Evolutionary conservation across 2,888 invertebrate species (phyloP), one percentile per base, ranked within the genome.

Genomic region (Cephus rjabovi): DNA sequence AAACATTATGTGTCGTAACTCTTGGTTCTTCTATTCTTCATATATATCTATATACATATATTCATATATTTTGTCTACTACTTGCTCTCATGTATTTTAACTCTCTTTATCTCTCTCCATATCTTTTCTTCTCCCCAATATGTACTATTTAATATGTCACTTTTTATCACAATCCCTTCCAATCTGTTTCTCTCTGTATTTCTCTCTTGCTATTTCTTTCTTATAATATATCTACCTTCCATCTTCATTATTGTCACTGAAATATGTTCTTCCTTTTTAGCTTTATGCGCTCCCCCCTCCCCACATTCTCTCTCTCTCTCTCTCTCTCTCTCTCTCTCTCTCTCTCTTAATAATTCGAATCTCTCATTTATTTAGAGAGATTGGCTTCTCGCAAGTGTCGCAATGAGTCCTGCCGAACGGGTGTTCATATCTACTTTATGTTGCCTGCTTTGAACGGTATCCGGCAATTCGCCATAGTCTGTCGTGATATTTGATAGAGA

Each of bases 1-100:
- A 83, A 86, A 81, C 81, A 86, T 86, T 86, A 82, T 86, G 81
- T 86, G 86, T 86, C 81, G 81, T 86, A 87, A 83, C 80, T 82
- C 77, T 87, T 83, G 76, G 79, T 77, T 81, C 75, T 56, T 56
- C 56, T 56, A 2, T 56, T 56, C 23, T 56, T 23, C 56, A 56
- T 77, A 34, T 79, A 78, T 76, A 74, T 80, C 74, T 78, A 33
- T 33, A 4, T 4, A 37, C 12, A 37, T 77, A 34, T 77, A 34
- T 80, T 71, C 79, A 78, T 76, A 74, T 81, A 76, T 78, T 77
- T 73, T 80, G 31, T 56, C 56, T 37, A 12, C 4, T 37, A 37
- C 31, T 56, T 75, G 71, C 15, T 23, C 23, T 71, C 23, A 15
- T 34, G 12, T 71, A 33, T 30, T 12, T 31, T 31, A 34, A 34